A percentile compares a stretch with the other conserved stretches of the same genome.
phyloP scores from a whole-genome alignment of 2,888 invertebrate genomes.

The Nomada ferruginata region DNA sequence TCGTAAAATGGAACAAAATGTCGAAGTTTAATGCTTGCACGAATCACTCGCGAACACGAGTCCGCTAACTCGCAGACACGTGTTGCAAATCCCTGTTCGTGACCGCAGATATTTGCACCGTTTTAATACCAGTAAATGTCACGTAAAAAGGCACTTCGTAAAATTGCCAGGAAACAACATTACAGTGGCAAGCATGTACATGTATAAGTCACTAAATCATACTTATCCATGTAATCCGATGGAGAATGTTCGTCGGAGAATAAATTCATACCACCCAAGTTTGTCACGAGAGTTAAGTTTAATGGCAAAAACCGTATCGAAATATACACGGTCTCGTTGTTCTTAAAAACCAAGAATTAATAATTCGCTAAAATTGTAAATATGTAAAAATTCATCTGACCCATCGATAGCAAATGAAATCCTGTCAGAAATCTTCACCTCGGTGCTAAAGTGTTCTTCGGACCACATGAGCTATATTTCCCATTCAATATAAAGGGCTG shows the following conservation, averaged over 20 bases:
- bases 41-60: conserved; percentile 17
- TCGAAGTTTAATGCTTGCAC: conserved; percentile 10
- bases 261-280: no score
- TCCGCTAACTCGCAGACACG: conserved; percentile 3
- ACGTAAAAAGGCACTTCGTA: conserved; percentile 30
- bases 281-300: no score
- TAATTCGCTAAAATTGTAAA: no score
- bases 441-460: no score
- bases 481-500: no score
- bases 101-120: conserved; percentile 13
- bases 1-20: conserved; percentile 24
- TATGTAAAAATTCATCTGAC: no score
- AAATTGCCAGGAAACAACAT: conserved; percentile 24
- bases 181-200: conserved; percentile 5
- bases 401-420: no score
- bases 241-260: neutral
- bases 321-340: no score
- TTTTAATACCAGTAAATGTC: conserved; percentile 15
- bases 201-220: conserved; percentile 14
- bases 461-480: no score
- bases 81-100: conserved; percentile 1
- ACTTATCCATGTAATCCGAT: neutral
- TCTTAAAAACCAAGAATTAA: no score
- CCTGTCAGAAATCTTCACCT: no score
- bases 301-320: no score